These are phyloP conservation scores for Schizopygopsis malacanthus DNA, from an alignment of 2,797 vertebrate genomes.

Conservation along the genomic window DNA sequence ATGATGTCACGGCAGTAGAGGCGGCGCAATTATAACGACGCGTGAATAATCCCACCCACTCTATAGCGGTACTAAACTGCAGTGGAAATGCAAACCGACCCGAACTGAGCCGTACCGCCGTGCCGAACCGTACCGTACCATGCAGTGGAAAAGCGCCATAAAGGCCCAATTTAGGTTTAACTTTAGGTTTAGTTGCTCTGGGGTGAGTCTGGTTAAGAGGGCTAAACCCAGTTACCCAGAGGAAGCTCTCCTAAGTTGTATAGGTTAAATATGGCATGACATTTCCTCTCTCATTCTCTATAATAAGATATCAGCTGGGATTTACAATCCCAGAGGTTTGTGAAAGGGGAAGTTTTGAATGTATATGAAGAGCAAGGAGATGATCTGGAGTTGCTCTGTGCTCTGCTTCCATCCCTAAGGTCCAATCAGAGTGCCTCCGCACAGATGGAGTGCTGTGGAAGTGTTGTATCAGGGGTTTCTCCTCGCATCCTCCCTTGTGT, in stretches of 20 bases:
- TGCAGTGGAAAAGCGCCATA: no score
- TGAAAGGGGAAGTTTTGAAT: constrained; percentile 31
- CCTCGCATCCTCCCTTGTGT: constrained; percentile 33
- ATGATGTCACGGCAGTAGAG: no score
- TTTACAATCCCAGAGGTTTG: constrained; percentile 3
- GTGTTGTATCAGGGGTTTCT: constrained; percentile 45
- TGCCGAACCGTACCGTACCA: no score
- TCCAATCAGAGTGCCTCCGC: constrained; percentile 48
- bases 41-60: no score
- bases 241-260: constrained; percentile 26
- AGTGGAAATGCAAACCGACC: no score
- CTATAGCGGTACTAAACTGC: no score
- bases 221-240: constrained; percentile 43
- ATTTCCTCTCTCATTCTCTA: background rate
- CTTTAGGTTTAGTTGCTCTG: constrained; percentile 1
- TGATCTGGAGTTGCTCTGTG: constrained; percentile 1
- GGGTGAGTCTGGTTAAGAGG: constrained; percentile 37
- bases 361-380: background rate
- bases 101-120: no score
- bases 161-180: constrained; percentile 9
- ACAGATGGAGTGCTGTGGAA: constrained; percentile 54
- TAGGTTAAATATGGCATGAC: constrained; percentile 51
- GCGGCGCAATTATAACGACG: no score
- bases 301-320: constrained; percentile 32
- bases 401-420: constrained; percentile 45